Base-by-base conservation (phyloP, 2,113 vertebrate genomes). In the Gymnocephalus cernua region DNA sequence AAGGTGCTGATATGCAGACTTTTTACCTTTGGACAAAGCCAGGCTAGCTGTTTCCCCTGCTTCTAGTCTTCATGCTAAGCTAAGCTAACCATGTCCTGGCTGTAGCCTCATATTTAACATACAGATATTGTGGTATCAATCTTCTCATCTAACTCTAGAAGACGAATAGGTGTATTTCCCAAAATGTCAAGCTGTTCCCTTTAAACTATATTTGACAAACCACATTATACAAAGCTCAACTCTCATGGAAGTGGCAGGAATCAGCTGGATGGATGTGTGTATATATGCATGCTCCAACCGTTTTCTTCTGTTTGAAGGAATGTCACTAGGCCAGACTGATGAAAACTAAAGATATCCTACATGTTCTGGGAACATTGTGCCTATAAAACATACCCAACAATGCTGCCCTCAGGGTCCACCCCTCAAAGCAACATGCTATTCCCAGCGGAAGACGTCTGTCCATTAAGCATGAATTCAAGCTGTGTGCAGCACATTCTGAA, bases 401-500 rank as follows among this genome's bases (percentile, higher is more conserved):
- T 21, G 58, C 47, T 54, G 38, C 29, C 57, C 3, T 65, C 50
- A 44, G 12, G 66, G 11, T 61, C 48, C 44, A 70, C 65, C 77
- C 65, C 0, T 86, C 74, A 41, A 56, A 45, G 84, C 62, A 77
- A 86, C 74, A 14, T 12, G 13, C 54, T 50, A 50, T 56, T 77
- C 63, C 48, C 83, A 84, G 27, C 88, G 87, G 79, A 85, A 75
- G 63, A 51, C 12, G 19, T 38, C 1, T 57, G 16, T 62, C 21
- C 38, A 62, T 85, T 59, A 51, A 67, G 35, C 35, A 57, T 21
- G 8, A 67, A 85, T 80, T 79, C 23, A 78, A 53, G 73, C 76
- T 63, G 80, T 61, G 62, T 71, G 58, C 67, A 70, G 84, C 69
- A 78, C 77, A 84, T 86, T 82, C 70, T 86, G 50, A 6, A 61